These are phyloP conservation scores for Passerina amoena DNA, from an alignment of 2,113 vertebrate genomes.

Conservation along the genomic window DNA sequence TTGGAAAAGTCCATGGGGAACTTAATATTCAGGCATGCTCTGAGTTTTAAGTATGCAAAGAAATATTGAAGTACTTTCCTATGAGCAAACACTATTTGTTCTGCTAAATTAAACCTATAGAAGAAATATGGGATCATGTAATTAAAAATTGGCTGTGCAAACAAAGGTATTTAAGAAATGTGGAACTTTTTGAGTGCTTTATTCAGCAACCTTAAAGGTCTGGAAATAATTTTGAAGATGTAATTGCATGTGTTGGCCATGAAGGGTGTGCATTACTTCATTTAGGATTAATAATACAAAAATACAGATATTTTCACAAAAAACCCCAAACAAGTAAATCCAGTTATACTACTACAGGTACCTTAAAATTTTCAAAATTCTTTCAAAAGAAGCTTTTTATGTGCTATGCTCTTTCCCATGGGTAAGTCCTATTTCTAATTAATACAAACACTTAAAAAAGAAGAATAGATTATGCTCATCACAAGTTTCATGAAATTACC, in stretches of 20 bases:
- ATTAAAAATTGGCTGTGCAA: neutral
- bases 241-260: neutral
- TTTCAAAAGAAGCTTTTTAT: neutral
- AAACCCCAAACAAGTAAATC: neutral
- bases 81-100: neutral
- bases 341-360: neutral
- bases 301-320: neutral
- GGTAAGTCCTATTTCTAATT: neutral
- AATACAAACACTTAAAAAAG: neutral
- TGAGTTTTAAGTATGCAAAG: neutral
- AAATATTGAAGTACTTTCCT: neutral
- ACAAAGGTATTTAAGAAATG: neutral
- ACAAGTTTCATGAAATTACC: neutral
- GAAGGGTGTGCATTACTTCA: neutral
- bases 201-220: neutral
- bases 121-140: neutral
- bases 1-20: neutral
- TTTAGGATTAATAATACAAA: neutral
- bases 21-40: neutral
- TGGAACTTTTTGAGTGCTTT: neutral
- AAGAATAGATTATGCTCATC: neutral
- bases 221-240: neutral
- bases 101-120: neutral
- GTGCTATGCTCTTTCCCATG: neutral
- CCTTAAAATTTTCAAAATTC: neutral